These are phyloP conservation scores for Mola mola DNA, from an alignment of 2,113 vertebrate genomes.

Conservation along the genomic window DNA sequence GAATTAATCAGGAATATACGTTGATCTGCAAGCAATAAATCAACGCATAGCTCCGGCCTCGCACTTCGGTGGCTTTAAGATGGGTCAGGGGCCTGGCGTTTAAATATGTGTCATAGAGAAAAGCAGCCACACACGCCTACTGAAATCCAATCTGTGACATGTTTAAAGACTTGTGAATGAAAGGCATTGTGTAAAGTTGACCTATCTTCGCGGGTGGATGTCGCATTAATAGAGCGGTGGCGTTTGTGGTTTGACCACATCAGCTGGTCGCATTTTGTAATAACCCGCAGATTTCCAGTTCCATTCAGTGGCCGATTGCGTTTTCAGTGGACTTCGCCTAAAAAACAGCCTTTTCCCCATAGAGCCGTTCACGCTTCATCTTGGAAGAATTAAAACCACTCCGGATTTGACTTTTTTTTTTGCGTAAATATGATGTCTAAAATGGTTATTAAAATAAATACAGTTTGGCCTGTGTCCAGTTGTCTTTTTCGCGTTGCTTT, in stretches of 20 bases:
- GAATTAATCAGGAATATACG: slow-evolving; percentile 38
- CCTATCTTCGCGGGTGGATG: slow-evolving; percentile 27
- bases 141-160: slow-evolving; percentile 44
- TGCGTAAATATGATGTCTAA: neutral
- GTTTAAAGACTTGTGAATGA: slow-evolving; percentile 64
- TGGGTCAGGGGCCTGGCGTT: slow-evolving; percentile 36
- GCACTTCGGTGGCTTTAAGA: slow-evolving; percentile 26
- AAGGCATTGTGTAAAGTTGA: slow-evolving; percentile 58
- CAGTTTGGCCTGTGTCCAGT: slow-evolving; percentile 8
- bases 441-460: neutral
- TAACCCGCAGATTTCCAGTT: slow-evolving; percentile 4
- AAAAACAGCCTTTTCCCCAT: slow-evolving; percentile 8
- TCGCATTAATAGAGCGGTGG: slow-evolving; percentile 18
- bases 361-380: slow-evolving; percentile 12
- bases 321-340: slow-evolving; percentile 18
- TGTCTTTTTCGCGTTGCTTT: slow-evolving; percentile 6
- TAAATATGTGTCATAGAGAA: slow-evolving; percentile 31
- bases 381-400: slow-evolving; percentile 2
- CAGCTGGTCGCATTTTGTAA: slow-evolving; percentile 10
- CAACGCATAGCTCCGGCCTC: slow-evolving; percentile 43
- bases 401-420: neutral
- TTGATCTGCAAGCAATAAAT: slow-evolving; percentile 25
- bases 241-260: slow-evolving; percentile 23
- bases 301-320: slow-evolving; percentile 21
- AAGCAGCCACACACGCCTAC: slow-evolving; percentile 58